Evolutionary conservation across 2,888 invertebrate species (phyloP), one percentile per base, ranked within the genome.

Genomic region (Therioaphis trifolii): DNA sequence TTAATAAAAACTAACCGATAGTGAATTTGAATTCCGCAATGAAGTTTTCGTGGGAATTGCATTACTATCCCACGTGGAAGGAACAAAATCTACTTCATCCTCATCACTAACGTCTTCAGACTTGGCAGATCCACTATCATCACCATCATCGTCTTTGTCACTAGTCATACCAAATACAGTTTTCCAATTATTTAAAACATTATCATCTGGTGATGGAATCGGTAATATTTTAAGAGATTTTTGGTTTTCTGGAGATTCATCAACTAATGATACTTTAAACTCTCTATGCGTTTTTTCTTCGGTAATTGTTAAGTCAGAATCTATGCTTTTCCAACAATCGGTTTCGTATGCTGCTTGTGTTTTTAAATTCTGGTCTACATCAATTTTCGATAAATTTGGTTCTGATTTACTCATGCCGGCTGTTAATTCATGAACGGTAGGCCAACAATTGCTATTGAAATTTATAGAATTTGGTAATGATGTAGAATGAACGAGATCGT

Each of bases 21-120:
- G 89, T 87, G 91, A 91, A 84, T 92, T 92, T 0, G 92, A 92
- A 77, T 91, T 92, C 85, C 92, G 90, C 24, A 95, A 89, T 21
- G 94, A 93, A 40, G 94, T 93, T 89, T 94, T 93, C 75, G 92
- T 90, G n/a, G 95, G 95, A 2, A 91, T 92, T 24, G 94, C 92
- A 87, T 92, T 92, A 86, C 93, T 93, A 89, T 95, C 93, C 95
- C 95, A 95, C 85, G 93, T 93, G 4, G 94, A 94, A 9, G 94
- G 94, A 84, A 94, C 92, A 88, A 94, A 94, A 87, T 92, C 92
- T 52, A 91, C 86, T 80, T 87, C 87, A 46, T 88, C 88, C 58
- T 86, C 86, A 12, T 86, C 86, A 52, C 63, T 82, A 12, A 74
- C 52, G 24, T 66, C 82, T 46, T 71, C 71, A 27, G 74, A 82